phyloP scores from a whole-genome alignment of 2,888 invertebrate genomes.

The Cybosia mesomella region DNA sequence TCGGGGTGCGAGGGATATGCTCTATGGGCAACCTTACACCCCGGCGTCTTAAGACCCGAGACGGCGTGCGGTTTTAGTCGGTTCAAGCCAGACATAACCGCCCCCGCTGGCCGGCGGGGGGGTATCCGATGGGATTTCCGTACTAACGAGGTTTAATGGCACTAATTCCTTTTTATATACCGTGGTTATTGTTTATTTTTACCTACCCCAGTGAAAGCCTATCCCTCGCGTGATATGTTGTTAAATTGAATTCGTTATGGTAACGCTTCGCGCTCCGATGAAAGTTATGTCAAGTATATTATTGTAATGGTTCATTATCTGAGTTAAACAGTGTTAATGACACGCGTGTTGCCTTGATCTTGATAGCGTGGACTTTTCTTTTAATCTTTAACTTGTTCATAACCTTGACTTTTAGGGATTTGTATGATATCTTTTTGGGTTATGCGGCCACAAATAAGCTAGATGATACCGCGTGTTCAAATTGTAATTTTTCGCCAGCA shows the following conservation, averaged over 20 bases:
- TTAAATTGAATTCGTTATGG: slow-evolving; percentile 7
- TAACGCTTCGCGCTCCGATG: slow-evolving; percentile 8
- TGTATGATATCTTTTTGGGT: neutral
- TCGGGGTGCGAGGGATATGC: too few relatives aligned
- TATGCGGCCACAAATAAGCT: neutral
- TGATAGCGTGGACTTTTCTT: neutral
- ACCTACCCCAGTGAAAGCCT: neutral
- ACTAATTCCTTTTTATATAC: neutral
- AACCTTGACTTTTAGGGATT: neutral
- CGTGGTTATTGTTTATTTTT: neutral
- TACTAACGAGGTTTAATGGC: neutral
- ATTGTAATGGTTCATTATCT: slow-evolving; percentile 9
- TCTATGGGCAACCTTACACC: too few relatives aligned
- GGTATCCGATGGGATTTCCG: too few relatives aligned
- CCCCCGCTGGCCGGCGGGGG: too few relatives aligned
- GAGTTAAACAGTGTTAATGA: neutral
- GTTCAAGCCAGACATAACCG: too few relatives aligned
- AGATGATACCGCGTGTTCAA: neutral
- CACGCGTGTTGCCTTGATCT: slow-evolving; percentile 3
- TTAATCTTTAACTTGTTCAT: neutral
- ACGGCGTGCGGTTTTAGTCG: too few relatives aligned
- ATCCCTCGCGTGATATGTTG: neutral
- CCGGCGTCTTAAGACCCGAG: too few relatives aligned
- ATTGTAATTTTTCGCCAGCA: too few relatives aligned
- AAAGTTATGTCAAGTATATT: slow-evolving; percentile 8